Base-by-base conservation (phyloP, 2,888 invertebrate species). In the Colostygia pectinataria region DNA sequence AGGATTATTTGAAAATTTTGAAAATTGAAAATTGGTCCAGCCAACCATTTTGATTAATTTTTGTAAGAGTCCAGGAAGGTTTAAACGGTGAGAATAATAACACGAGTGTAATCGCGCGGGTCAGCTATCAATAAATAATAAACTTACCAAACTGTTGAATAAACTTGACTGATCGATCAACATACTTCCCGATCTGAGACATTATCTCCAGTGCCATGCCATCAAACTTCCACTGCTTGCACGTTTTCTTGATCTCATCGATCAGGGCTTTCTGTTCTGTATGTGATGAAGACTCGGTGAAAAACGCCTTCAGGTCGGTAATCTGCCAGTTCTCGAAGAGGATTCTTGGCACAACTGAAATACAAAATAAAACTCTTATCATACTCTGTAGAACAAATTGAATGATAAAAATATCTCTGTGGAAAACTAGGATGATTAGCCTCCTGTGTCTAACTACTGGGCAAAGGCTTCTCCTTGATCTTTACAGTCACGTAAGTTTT, bases 141-240 rank as follows among this genome's bases (percentile, higher is more conserved):
- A 27, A 83, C 76, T 84, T 84, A 87, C 93, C 93, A 71, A 95
- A 90, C 51, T 91, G 84, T 65, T 92, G 92, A 29, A 96, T 91
- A 63, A 95, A 88, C 55, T 91, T 90, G 38, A 93, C 87, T 43
- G 95, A 89, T 38, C 68, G 94, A 87, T 62, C 95, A 92, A 65
- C 95, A 92, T 71, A 97, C 89, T 82, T 97, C 36, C 89, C 90
- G 39, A 88, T 81, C 62, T 88, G 97, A 10, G 96, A 94, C 94
- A 98, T 96, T 39, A 98, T 92, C 84, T 99, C 99, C 2, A 99
- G 74, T 0, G 98, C 97, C 25, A 96, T 92, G 0, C 99, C 99
- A 82, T 97, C 94, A 81, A 99, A 97, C 57, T 94, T 92, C 83
- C 96, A 93, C 50, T 93, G 92, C 90, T 95, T 91, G 55, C 94